Base-by-base conservation (phyloP, 2,888 invertebrate species). In the Margaritifera margaritifera region DNA sequence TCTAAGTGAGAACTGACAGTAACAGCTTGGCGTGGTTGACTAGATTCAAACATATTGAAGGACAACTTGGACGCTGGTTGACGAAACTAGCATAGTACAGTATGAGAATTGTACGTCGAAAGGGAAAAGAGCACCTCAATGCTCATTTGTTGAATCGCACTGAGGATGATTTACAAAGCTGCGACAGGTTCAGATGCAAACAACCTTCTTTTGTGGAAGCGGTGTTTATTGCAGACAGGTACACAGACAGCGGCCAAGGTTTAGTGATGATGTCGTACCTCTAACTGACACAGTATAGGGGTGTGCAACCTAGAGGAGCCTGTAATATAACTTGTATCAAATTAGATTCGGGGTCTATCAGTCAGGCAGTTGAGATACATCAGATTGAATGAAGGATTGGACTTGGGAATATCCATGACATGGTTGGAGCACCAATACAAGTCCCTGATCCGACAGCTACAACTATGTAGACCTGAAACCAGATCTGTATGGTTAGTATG, bases 1-100 rank as follows among this genome's bases (percentile, higher is more conserved):
- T 72, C 24, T 31, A 31, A 11, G 27, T 72, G 6, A 19, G 72
- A 19, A 69, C 69, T 18, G 72, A 72, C 56, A 70, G 71, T 57
- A 68, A 56, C 60, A 62, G 62, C 25, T 52, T 71, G 15, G 24
- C 50, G 5, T 72, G 72, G 72, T 24, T 72, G 0, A 55, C 68
- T 19, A 22, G 67, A 15, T 72, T 69, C n/a, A 60, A 61, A 25
- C 54, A 64, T 22, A 31, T 59, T 50, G 42, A 64, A 20, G 69
- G 69, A 18, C 66, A 67, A 31, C 54, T 70, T 4, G 66, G 69
- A 5, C 31, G 61, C 11, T 72, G 65, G 66, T 19, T 72, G 11
- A 65, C 65, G 53, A 62, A 71, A 42, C 27, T 71, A 25, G 22
- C 57, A 1, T 50, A 53, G 31, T 72, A 56, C 57, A 56, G 61